phyloP scores from a whole-genome alignment of 2,888 invertebrate species.

The Pimpla rufipes region DNA sequence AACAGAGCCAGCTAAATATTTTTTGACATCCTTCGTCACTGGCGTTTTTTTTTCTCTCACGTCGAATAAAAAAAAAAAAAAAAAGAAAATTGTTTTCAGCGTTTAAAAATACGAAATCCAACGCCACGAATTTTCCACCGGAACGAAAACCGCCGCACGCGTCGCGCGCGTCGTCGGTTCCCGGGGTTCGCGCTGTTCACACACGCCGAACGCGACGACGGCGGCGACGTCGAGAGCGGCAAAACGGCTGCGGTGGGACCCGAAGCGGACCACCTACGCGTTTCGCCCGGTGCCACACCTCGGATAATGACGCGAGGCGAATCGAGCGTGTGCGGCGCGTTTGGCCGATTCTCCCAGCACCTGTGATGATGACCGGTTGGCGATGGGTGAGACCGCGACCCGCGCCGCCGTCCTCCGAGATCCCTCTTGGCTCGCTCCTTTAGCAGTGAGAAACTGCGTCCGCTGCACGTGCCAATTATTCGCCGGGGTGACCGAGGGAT shows the following conservation, averaged over 20 bases:
- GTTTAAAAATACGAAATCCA: too few relatives aligned
- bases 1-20: too few relatives aligned
- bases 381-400: constrained; percentile 60
- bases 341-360: constrained; percentile 76
- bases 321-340: constrained; percentile 71
- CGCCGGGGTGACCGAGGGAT: too few relatives aligned
- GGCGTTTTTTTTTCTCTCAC: too few relatives aligned
- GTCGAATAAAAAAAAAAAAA: too few relatives aligned
- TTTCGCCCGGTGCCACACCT: constrained; percentile 80
- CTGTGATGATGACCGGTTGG: constrained; percentile 78
- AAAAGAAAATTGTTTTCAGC: too few relatives aligned
- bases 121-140: too few relatives aligned
- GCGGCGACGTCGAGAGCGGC: constrained; percentile 35
- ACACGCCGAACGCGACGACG: constrained; percentile 41
- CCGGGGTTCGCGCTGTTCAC: constrained; percentile 58
- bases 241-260: constrained; percentile 57
- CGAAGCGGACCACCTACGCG: constrained; percentile 80
- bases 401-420: constrained; percentile 62
- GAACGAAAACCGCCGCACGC: too few relatives aligned
- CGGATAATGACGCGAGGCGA: constrained; percentile 82
- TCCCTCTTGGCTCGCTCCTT: not conserved
- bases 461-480: too few relatives aligned
- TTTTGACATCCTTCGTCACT: too few relatives aligned
- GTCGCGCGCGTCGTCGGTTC: constrained; percentile 40
- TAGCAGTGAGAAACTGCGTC: constrained; percentile 10